Evolutionary conservation across 1,140 invertebrate species (phyloP), one percentile per base, ranked within the genome.

Genomic region (Ips typographus): DNA sequence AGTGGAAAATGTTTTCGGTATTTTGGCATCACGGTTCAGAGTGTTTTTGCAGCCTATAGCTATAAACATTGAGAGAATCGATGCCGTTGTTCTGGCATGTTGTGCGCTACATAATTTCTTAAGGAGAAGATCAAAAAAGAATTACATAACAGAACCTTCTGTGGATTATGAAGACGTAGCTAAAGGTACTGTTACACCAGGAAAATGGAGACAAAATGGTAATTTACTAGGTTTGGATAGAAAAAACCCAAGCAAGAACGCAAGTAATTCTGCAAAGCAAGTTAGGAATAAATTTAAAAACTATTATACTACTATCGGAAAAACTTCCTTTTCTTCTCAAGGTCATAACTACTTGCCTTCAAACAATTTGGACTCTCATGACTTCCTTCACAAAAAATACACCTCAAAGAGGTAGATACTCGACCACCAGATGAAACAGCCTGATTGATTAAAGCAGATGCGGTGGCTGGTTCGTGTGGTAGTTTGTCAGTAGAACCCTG

Each of bases 1-100:
- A 22, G 22, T 22, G 22, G 22, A 22, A 22, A 22, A 22, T 76
- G 76, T 76, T 1, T 84, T 84, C 76, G 82, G 81, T 1, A 82
- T 84, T 44, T 60, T 84, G 49, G 75, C 75, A 8, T 44, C 73
- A 7, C 65, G 72, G 56, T 82, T 79, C 73, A 38, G 77, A 56
- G 72, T 82, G 41, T 81, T 81, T 67, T 68, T 75, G n/a, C 77
- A 58, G 7, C 36, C 2, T 37, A 71, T 70, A 37, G 58, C 57
- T 67, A 51, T 72, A 40, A 63, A 66, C 1, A 8, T 69, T 40
- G 49, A 65, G 40, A 59, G 22, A 8, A 51, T 53, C 6, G 70
- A 72, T 44, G 51, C 4, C n/a, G 57, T 72, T 3, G 70, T 71
- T 62, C 22, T 68, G 4, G 61, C 69, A 43, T 67, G 68, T 62